A percentile compares a stretch with the other conserved stretches of the same genome.
Evolutionary conservation across 1,140 invertebrate genomes (phyloP).

Genomic region (Pseudomyrmex concolor): DNA sequence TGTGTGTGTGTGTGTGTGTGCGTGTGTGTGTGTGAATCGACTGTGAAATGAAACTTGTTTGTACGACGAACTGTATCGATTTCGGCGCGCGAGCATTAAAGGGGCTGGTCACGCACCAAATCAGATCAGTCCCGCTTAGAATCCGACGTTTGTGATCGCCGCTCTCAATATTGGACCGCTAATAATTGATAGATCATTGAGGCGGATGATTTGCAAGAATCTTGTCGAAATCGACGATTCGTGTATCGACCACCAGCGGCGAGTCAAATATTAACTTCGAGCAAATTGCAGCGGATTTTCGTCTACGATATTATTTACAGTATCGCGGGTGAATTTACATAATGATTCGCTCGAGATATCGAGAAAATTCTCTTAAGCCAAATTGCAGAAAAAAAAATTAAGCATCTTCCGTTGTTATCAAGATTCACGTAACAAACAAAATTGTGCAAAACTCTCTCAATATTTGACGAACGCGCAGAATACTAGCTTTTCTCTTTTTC

Average conservation of each 20-base stretch:
- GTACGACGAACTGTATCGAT: slow-evolving; percentile 16
- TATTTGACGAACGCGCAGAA: not conserved
- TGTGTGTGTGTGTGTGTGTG: not conserved
- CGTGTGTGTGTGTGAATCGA: slow-evolving; percentile 25
- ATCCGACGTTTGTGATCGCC: slow-evolving; percentile 25
- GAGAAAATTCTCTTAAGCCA: not conserved
- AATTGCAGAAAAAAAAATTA: not conserved
- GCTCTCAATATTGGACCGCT: not conserved
- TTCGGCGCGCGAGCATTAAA: slow-evolving; percentile 5
- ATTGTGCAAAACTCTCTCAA: no score
- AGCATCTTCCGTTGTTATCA: not conserved
- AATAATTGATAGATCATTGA: slow-evolving; percentile 52
- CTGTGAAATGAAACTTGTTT: slow-evolving; percentile 21
- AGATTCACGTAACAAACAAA: not conserved
- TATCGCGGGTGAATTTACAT: not conserved
- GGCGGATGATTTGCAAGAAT: not conserved
- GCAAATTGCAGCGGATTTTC: not conserved
- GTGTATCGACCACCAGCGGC: not conserved
- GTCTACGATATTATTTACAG: not conserved
- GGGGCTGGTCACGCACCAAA: slow-evolving; percentile 33
- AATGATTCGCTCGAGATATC: not conserved
- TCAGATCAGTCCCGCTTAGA: slow-evolving; percentile 19
- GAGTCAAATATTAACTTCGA: slow-evolving; percentile 31
- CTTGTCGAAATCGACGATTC: not conserved
- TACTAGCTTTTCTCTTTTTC: not conserved